A percentile compares a stretch with the other conserved stretches of the same genome.
phyloP scores from a whole-genome alignment of 1,140 invertebrate species.

The Dinothrombium tinctorium region DNA sequence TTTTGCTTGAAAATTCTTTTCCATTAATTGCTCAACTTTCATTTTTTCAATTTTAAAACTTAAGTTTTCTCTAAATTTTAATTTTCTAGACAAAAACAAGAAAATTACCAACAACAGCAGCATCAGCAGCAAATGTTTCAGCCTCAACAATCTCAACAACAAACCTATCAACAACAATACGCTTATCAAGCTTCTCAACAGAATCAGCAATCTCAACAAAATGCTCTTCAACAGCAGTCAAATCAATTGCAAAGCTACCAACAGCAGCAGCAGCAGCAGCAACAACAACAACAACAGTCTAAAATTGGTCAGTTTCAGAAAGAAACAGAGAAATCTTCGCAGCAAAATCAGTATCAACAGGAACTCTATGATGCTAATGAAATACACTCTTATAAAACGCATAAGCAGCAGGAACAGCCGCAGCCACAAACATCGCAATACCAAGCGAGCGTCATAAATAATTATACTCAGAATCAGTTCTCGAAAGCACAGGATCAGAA shows the following conservation, averaged over 20 bases:
- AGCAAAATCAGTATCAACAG: background rate
- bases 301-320: no score
- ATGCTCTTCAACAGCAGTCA: background rate
- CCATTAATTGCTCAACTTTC: no score
- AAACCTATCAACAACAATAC: background rate
- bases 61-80: background rate
- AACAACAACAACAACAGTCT: background rate
- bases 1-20: no score
- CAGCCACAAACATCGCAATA: background rate
- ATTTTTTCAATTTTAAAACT: no score
- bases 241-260: background rate
- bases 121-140: background rate
- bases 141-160: background rate
- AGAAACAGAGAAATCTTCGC: no score
- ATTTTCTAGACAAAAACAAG: background rate
- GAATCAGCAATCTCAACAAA: background rate
- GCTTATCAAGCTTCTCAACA: background rate
- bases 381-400: background rate
- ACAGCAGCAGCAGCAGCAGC: background rate
- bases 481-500: no score
- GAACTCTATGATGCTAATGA: background rate
- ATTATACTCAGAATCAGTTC: no score
- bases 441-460: background rate
- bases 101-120: constrained; percentile 5
- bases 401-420: background rate